Conservation (phyloP, 2,113 vertebrate species). For the Hylia prasina region DNA sequence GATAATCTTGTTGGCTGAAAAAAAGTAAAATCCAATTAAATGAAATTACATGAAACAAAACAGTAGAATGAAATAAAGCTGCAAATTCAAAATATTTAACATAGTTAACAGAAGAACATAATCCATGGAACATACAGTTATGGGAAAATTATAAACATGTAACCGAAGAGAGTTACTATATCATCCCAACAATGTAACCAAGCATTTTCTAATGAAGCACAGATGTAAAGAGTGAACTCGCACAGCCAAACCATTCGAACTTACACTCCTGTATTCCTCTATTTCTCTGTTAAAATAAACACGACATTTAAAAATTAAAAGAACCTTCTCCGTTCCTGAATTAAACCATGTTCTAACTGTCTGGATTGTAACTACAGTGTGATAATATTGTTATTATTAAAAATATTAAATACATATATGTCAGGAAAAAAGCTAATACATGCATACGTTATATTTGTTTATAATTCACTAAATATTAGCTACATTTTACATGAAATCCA, state of each 20-base stretch:
- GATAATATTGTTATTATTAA: not conserved
- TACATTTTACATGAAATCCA: conserved; percentile 4
- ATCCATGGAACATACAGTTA: conserved; percentile 19
- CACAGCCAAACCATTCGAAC: conserved; percentile 46
- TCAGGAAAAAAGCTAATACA: conserved; percentile 9
- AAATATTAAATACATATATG: not conserved
- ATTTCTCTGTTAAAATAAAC: conserved; percentile 18
- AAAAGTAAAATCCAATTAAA: not conserved
- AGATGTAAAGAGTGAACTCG: conserved; percentile 72
- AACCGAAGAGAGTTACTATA: conserved; percentile 13
- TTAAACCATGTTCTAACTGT: not conserved
- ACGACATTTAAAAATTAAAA: not conserved
- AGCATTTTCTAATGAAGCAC: conserved; percentile 68
- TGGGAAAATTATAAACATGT: conserved; percentile 49
- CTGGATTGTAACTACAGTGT: not conserved
- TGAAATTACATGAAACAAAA: not conserved
- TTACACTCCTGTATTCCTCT: conserved; percentile 8
- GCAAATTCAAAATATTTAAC: not conserved
- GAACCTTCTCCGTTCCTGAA: not conserved
- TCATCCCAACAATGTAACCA: conserved; percentile 56
- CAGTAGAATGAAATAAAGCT: not conserved
- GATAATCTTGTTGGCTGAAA: not conserved
- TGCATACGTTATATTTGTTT: conserved; percentile 10
- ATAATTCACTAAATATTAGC: conserved; percentile 11
- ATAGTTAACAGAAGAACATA: not conserved